Evolutionary conservation across 1,140 invertebrate species (phyloP).

Genomic region (Battus philenor): DNA sequence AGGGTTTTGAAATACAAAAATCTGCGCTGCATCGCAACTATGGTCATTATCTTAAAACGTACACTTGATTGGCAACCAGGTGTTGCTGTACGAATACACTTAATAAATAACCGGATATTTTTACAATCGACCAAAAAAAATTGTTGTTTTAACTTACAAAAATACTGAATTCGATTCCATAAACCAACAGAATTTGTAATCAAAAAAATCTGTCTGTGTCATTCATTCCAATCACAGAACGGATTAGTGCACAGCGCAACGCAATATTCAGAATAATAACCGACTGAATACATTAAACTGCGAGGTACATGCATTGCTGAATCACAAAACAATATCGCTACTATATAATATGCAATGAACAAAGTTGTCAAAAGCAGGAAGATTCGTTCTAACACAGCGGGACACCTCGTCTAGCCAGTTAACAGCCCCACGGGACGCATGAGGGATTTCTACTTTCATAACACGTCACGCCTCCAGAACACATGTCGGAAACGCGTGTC

Average conservation of each 20-base stretch:
- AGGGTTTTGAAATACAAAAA: too few species aligned
- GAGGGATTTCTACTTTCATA: constrained; percentile 32
- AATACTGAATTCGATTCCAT: too few species aligned
- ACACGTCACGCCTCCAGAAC: constrained; percentile 37
- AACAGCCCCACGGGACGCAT: constrained; percentile 26
- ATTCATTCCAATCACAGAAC: constrained; percentile 6
- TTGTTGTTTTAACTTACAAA: too few species aligned
- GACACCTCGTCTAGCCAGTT: constrained; percentile 17
- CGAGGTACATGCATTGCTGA: constrained; percentile 18
- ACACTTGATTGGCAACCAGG: too few species aligned
- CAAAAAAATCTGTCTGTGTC: constrained; percentile 1
- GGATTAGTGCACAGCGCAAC: constrained; percentile 7
- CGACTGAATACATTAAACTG: constrained; percentile 18
- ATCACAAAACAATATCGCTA: constrained; percentile 33
- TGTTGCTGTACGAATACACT: too few species aligned
- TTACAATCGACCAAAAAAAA: too few species aligned
- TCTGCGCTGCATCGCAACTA: too few species aligned
- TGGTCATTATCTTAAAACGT: too few species aligned
- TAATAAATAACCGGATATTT: too few species aligned
- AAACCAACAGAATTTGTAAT: too few species aligned
- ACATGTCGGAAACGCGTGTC: constrained; percentile 41
- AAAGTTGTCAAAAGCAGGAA: constrained; percentile 47
- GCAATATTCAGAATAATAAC: constrained; percentile 14
- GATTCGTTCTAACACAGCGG: constrained; percentile 24
- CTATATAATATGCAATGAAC: too few species aligned